phyloP scores from a whole-genome alignment of 2,888 invertebrate species.

The Phaedon cochleariae region DNA sequence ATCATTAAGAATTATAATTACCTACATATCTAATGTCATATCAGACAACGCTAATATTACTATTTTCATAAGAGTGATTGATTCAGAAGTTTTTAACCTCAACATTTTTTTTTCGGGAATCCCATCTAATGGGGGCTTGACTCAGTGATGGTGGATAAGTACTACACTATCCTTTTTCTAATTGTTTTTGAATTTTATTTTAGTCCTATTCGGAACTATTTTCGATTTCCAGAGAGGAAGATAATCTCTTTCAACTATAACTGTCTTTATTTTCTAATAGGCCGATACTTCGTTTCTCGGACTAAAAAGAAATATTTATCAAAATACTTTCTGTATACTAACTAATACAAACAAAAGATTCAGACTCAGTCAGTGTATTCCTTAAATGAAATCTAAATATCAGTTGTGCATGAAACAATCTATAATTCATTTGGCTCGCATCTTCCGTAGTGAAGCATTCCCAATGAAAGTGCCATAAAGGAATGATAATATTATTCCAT shows the following conservation, averaged over 20 bases:
- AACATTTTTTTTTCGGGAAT: neutral
- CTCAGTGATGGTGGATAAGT: too few species aligned
- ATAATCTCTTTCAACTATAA: slow-evolving; percentile 48
- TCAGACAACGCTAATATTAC: neutral
- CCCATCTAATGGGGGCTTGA: too few species aligned
- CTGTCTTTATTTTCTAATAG: slow-evolving; percentile 27
- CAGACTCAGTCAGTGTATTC: slow-evolving; percentile 47
- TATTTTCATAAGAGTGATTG: slow-evolving; percentile 22
- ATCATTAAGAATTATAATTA: slow-evolving; percentile 14
- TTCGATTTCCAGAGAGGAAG: slow-evolving; percentile 8
- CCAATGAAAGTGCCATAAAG: neutral
- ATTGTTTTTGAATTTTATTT: too few species aligned
- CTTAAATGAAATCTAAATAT: slow-evolving; percentile 29
- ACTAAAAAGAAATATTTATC: slow-evolving; percentile 15
- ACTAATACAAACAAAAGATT: slow-evolving; percentile 49
- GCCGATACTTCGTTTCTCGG: slow-evolving; percentile 36
- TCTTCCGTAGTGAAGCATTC: neutral
- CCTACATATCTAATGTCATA: slow-evolving; percentile 19
- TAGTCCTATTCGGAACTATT: neutral
- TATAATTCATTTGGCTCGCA: slow-evolving; percentile 20
- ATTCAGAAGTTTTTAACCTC: neutral
- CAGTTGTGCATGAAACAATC: neutral
- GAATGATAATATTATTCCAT: too few species aligned
- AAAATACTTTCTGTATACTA: slow-evolving; percentile 29
- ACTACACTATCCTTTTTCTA: too few species aligned